Base-by-base conservation (phyloP, 2,888 invertebrate genomes). In the Catocala sponsa region DNA sequence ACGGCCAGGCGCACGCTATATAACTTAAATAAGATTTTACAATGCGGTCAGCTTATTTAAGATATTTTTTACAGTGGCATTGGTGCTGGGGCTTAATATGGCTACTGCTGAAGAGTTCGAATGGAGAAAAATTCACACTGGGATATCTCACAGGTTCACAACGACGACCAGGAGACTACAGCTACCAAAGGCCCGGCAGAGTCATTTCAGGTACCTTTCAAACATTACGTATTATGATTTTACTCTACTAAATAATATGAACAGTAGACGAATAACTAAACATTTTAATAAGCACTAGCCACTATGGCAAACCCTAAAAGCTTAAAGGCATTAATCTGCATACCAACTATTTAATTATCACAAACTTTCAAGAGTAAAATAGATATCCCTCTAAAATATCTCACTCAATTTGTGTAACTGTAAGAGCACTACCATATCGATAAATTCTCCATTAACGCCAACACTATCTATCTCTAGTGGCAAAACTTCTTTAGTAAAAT, bases 121-220 rank as follows among this genome's bases (percentile, higher is more conserved):
- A 71, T 12, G 89, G 86, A 41, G 92, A 97, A 76, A 95, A 95
- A 53, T 97, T 97, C 86, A 97, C 96, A 15, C 93, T 98, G 66
- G 98, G 98, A 53, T 98, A 98, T 88, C 92, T 98, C 71, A 98
- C 98, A 1, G 98, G 98, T 5, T 97, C 98, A 10, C 96, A 97
- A 83, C 94, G 98, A 66, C 95, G 96, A 63, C 96, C 96, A 15
- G 97, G 97, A 15, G 97, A 98, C 91, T 94, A 96, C 76, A 97
- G 96, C 86, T 98, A 98, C 87, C 96, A 96, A 60, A 95, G 97
- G 66, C 98, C 98, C 9, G 96, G 96, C 59, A 91, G 95, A 64
- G 96, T 96, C 41, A 95, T 96, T 62, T 96, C 96, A 76, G 95
- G 94, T 81, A 70, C 38, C 11, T 42, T 11, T 10, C 25, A 25